These are phyloP conservation scores for Sebastes glaucus DNA, from an alignment of 2,797 vertebrate genomes.

Conservation along the genomic window DNA sequence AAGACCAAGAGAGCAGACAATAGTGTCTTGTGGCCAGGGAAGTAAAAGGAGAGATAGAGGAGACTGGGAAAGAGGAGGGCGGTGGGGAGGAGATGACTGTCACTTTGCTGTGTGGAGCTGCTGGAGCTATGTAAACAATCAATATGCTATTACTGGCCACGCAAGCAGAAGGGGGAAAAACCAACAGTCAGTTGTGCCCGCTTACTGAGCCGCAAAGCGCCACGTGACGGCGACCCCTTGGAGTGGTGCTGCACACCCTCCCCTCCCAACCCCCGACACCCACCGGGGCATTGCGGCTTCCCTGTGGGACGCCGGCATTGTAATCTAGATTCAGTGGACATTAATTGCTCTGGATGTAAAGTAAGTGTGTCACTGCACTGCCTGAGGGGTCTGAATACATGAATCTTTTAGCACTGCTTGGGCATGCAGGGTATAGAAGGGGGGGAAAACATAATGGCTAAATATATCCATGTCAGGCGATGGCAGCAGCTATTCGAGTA, in stretches of 20 bases:
- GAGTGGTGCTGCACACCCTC: slow-evolving; percentile 13
- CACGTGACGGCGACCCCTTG: slow-evolving; percentile 25
- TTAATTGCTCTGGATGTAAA: slow-evolving; percentile 94
- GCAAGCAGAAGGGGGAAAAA: slow-evolving; percentile 57
- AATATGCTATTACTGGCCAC: slow-evolving; percentile 79
- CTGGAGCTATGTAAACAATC: slow-evolving; percentile 75
- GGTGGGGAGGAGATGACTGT: slow-evolving; percentile 43
- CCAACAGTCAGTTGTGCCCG: slow-evolving; percentile 45
- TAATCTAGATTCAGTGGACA: slow-evolving; percentile 89
- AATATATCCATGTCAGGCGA: slow-evolving; percentile 79
- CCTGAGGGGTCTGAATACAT: slow-evolving; percentile 88
- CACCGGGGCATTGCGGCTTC: slow-evolving; percentile 54
- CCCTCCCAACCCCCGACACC: neutral
- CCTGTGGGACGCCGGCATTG: slow-evolving; percentile 75
- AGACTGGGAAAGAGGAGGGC: slow-evolving; percentile 36
- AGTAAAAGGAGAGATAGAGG: neutral
- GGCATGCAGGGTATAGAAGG: slow-evolving; percentile 74
- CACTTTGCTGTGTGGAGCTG: slow-evolving; percentile 52
- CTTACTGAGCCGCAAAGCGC: slow-evolving; percentile 51
- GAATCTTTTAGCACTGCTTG: slow-evolving; percentile 91
- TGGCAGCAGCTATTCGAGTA: slow-evolving; percentile 71
- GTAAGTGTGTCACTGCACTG: slow-evolving; percentile 90
- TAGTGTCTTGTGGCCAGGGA: neutral
- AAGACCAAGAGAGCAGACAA: slow-evolving; percentile 7
- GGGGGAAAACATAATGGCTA: slow-evolving; percentile 63